Percentiles rank a stretch among this genome's conserved stretches.
phyloP scores from a whole-genome alignment of 2,797 vertebrate species.

The Ctenosaura bakeri region DNA sequence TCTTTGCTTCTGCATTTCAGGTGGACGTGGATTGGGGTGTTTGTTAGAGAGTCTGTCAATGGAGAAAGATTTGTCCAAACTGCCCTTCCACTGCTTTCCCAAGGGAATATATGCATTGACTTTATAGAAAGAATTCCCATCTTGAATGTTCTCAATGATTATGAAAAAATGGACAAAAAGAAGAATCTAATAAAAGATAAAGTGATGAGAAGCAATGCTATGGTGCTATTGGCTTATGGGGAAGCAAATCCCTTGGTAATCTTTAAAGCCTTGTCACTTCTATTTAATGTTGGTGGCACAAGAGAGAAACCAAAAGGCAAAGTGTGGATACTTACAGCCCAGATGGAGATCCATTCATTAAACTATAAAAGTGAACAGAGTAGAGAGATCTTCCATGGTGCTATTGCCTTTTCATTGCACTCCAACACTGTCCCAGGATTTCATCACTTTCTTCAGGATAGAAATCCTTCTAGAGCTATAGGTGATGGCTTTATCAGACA shows the following conservation, averaged over 20 bases:
- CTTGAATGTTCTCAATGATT: neutral
- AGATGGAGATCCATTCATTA: neutral
- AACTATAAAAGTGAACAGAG: too few species aligned
- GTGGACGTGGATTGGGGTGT: neutral
- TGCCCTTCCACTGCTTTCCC: neutral
- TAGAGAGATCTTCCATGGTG: neutral
- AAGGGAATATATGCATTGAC: neutral
- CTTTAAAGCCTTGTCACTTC: neutral
- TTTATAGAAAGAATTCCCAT: neutral
- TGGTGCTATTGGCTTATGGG: neutral
- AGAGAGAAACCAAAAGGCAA: neutral
- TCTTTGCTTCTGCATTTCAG: conserved; percentile 11
- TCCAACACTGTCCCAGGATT: neutral
- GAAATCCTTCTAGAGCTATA: neutral
- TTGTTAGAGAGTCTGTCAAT: neutral
- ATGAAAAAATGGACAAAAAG: neutral
- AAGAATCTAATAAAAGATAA: neutral
- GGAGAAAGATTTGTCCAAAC: conserved; percentile 5
- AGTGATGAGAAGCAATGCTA: neutral
- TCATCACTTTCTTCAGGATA: neutral
- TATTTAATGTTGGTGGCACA: neutral
- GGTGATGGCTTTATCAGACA: conserved; percentile 10
- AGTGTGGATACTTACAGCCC: conserved; percentile 17
- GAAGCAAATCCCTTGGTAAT: neutral
- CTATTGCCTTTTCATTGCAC: neutral